Percentiles rank a stretch among this genome's conserved stretches.
Conservation (phyloP, 2,113 vertebrate genomes). For the Aldabrachelys gigantea region DNA sequence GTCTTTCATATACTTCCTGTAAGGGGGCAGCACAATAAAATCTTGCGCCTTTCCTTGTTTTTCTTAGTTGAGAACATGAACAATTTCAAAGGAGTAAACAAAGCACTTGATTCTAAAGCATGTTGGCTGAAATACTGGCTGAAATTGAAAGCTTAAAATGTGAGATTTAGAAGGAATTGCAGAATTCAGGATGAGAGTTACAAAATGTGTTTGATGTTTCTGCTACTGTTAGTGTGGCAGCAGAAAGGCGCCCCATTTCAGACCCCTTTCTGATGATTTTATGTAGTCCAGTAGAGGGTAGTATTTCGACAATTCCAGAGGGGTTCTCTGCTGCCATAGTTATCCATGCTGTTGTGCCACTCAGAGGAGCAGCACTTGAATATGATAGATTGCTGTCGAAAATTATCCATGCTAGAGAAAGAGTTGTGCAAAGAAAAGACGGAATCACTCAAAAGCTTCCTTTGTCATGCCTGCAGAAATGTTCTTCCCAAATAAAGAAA, state of each 20-base stretch:
- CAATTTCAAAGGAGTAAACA: constrained; percentile 48
- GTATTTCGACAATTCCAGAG: constrained; percentile 48
- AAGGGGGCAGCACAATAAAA: background rate
- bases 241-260: constrained; percentile 12
- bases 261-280: constrained; percentile 19
- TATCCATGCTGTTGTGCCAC: background rate
- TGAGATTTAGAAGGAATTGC: background rate
- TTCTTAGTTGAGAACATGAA: constrained; percentile 39
- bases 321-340: constrained; percentile 40
- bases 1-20: constrained; percentile 16
- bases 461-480: background rate
- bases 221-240: constrained; percentile 4
- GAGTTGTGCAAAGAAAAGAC: constrained; percentile 13
- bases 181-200: background rate
- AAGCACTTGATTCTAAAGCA: constrained; percentile 38
- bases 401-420: constrained; percentile 24
- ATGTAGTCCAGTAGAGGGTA: constrained; percentile 30
- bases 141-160: constrained; percentile 32
- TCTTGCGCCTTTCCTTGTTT: constrained; percentile 21
- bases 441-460: background rate
- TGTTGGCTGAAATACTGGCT: background rate
- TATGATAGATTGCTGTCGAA: constrained; percentile 45
- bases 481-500: background rate
- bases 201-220: background rate
- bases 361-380: constrained; percentile 27